These are phyloP conservation scores for Drosophila meridionalis DNA, from an alignment of 2,888 invertebrate genomes.

Conservation along the genomic window DNA sequence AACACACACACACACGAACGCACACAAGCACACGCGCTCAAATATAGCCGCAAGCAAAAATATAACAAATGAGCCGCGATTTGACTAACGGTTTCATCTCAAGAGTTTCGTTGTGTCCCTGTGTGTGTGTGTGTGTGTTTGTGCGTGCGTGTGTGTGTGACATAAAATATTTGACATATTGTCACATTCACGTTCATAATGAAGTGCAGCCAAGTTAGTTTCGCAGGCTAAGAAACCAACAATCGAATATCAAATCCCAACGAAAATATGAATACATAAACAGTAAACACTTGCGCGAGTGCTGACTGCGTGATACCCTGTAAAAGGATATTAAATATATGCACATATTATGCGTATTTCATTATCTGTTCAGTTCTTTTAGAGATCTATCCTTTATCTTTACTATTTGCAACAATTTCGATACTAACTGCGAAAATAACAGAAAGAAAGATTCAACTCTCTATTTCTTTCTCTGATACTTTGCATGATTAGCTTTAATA, in stretches of 20 bases:
- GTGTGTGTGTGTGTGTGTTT: constrained; percentile 5
- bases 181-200: constrained; percentile 44
- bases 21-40: constrained; percentile 2
- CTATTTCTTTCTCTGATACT: neutral
- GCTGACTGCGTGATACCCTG: neutral
- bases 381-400: too few relatives aligned
- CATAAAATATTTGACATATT: constrained; percentile 66
- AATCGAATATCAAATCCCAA: constrained; percentile 22
- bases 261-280: neutral
- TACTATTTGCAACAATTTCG: too few relatives aligned
- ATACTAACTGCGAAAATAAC: neutral
- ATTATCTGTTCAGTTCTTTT: neutral
- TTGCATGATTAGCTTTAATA: neutral
- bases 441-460: too few relatives aligned
- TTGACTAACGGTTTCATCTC: constrained; percentile 43
- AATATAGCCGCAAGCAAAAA: constrained; percentile 42
- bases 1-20: constrained; percentile 12
- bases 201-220: constrained; percentile 45
- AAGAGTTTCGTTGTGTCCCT: neutral
- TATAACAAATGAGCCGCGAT: constrained; percentile 49
- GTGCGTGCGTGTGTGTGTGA: constrained; percentile 20
- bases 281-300: neutral
- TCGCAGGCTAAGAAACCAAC: constrained; percentile 16
- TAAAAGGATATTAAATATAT: neutral
- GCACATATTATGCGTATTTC: neutral